These are phyloP conservation scores for Poecilia picta DNA, from an alignment of 2,797 vertebrate genomes.

Conservation along the genomic window DNA sequence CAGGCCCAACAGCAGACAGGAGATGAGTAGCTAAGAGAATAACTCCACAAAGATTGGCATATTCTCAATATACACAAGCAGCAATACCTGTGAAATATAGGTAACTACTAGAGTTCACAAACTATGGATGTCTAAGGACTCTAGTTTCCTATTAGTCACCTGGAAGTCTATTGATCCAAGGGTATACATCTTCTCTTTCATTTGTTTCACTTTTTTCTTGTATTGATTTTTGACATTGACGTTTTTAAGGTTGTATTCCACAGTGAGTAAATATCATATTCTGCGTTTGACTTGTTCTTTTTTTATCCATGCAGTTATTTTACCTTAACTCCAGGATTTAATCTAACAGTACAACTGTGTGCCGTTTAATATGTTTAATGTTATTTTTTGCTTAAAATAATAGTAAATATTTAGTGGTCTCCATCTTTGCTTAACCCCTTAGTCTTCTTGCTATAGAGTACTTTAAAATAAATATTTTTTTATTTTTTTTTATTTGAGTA, in stretches of 20 bases:
- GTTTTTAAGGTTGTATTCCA: slow-evolving; percentile 60
- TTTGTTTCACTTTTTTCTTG: slow-evolving; percentile 56
- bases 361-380: background rate
- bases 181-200: slow-evolving; percentile 67
- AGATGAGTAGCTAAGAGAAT: slow-evolving; percentile 47
- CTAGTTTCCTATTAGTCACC: slow-evolving; percentile 70
- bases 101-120: slow-evolving; percentile 31
- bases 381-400: background rate
- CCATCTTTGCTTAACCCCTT: background rate
- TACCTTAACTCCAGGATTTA: background rate
- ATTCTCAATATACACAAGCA: slow-evolving; percentile 37
- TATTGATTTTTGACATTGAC: slow-evolving; percentile 74
- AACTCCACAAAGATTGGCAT: slow-evolving; percentile 50
- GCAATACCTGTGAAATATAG: slow-evolving; percentile 13
- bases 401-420: background rate
- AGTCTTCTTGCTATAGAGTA: background rate
- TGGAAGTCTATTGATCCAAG: slow-evolving; percentile 71
- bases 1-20: slow-evolving; percentile 52
- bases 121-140: slow-evolving; percentile 38
- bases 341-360: background rate
- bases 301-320: slow-evolving; percentile 17
- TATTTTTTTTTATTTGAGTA: background rate
- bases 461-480: background rate
- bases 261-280: slow-evolving; percentile 63
- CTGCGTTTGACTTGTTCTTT: slow-evolving; percentile 59